phyloP scores from a whole-genome alignment of 1,140 invertebrate species.

The Eupristina koningsbergeri region DNA sequence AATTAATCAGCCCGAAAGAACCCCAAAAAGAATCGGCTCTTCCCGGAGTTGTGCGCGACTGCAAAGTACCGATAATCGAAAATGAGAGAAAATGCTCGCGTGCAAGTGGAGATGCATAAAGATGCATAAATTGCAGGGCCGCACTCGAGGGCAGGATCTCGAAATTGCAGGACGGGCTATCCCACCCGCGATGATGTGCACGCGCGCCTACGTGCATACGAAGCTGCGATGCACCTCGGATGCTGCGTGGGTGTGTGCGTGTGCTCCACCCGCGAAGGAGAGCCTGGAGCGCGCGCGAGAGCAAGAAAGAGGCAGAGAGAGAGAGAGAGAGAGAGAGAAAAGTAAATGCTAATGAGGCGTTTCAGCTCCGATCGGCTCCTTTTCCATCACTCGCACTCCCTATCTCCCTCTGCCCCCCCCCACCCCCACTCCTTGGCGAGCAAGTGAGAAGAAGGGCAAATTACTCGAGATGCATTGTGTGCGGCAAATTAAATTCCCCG shows the following conservation, averaged over 20 bases:
- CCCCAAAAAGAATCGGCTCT: too few relatives aligned
- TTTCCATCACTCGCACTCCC: neutral
- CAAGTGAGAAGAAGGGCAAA: neutral
- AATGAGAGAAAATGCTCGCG: neutral
- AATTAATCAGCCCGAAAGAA: too few relatives aligned
- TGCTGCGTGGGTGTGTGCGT: slow-evolving; percentile 43
- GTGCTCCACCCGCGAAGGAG: slow-evolving; percentile 63
- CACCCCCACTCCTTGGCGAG: neutral
- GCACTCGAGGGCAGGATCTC: slow-evolving; percentile 1
- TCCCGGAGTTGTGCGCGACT: too few relatives aligned
- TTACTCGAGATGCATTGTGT: slow-evolving; percentile 6
- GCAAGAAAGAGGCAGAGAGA: slow-evolving; percentile 51
- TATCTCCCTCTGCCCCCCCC: neutral
- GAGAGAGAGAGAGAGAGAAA: slow-evolving; percentile 49
- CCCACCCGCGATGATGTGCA: slow-evolving; percentile 7
- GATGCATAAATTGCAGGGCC: neutral
- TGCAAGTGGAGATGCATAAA: neutral
- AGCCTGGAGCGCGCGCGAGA: slow-evolving; percentile 58
- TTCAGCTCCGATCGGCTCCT: slow-evolving; percentile 23
- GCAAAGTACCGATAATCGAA: neutral
- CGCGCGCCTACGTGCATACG: neutral
- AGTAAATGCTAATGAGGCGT: slow-evolving; percentile 63
- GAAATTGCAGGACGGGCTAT: slow-evolving; percentile 18
- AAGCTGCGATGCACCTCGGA: slow-evolving; percentile 54
- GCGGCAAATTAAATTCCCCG: slow-evolving; percentile 56